Percentiles rank a stretch among this genome's conserved stretches.
These are phyloP conservation scores for Oreonectes daqikongensis DNA, from an alignment of 2,797 vertebrate species.

Conservation along the genomic window DNA sequence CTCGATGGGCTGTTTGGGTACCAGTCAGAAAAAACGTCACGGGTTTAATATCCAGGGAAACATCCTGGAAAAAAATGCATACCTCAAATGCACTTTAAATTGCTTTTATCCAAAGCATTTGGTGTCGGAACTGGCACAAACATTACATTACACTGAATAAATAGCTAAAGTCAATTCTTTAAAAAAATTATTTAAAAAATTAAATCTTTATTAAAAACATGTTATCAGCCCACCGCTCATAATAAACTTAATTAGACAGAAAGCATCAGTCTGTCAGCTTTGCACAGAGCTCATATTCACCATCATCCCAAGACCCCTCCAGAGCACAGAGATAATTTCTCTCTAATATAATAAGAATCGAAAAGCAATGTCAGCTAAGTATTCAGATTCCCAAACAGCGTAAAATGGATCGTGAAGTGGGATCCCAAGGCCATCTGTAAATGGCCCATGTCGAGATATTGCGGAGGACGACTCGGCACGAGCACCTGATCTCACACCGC, in stretches of 20 bases:
- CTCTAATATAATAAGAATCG: constrained; percentile 16
- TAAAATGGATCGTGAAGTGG: constrained; percentile 28
- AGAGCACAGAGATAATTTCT: constrained; percentile 14
- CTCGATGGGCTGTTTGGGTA: background rate
- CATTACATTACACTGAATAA: too few species aligned
- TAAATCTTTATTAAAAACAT: background rate
- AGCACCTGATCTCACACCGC: constrained; percentile 20
- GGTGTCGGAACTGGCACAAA: too few species aligned
- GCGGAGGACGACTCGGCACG: too few species aligned
- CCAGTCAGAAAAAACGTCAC: background rate
- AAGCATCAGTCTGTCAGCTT: background rate
- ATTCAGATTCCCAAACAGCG: constrained; percentile 31
- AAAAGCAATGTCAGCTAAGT: constrained; percentile 21
- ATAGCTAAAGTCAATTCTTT: too few species aligned
- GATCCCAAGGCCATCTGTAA: constrained; percentile 28
- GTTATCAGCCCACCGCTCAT: constrained; percentile 1
- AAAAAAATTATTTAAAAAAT: too few species aligned
- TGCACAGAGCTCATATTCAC: constrained; percentile 13
- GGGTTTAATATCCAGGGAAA: too few species aligned
- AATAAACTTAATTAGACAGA: constrained; percentile 20
- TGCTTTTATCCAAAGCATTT: too few species aligned
- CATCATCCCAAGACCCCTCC: background rate
- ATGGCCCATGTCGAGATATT: constrained; percentile 1
- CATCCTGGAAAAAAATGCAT: too few species aligned
- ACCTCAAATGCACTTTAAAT: too few species aligned